These are phyloP conservation scores for Lepidonotus clava DNA, from an alignment of 2,888 invertebrate species.

Conservation along the genomic window DNA sequence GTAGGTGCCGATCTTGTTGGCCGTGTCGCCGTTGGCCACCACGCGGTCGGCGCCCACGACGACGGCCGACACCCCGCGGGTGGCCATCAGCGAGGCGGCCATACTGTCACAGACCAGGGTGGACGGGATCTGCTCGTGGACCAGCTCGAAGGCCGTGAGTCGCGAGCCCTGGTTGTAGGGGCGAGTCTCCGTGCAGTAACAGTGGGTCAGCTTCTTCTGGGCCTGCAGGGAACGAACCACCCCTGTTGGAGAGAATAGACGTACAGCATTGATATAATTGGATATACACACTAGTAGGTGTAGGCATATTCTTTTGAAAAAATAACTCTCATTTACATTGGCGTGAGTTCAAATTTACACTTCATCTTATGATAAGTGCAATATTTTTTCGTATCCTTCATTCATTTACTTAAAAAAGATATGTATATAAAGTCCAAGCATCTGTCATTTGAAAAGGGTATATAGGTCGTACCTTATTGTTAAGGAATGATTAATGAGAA, in stretches of 20 bases:
- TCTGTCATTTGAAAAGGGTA: no score
- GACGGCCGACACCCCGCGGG: constrained; percentile 91
- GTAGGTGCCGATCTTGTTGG: constrained; percentile 91
- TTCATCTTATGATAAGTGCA: no score
- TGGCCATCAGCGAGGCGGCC: constrained; percentile 94
- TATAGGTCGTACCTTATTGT: no score
- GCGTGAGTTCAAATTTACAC: no score
- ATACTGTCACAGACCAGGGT: constrained; percentile 97
- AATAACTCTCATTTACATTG: no score
- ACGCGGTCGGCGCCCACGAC: constrained; percentile 99
- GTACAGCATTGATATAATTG: no score
- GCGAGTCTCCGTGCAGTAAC: constrained; percentile 97
- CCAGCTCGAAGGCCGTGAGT: constrained; percentile 96
- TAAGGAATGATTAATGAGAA: no score
- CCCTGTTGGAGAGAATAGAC: constrained; percentile 79
- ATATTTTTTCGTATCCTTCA: no score
- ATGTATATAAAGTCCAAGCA: no score
- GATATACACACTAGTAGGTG: no score
- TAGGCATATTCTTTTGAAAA: no score
- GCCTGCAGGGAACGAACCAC: constrained; percentile 92
- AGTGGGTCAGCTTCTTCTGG: constrained; percentile 85
- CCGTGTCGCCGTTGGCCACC: constrained; percentile 97
- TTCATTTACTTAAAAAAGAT: no score
- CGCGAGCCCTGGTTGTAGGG: constrained; percentile 96
- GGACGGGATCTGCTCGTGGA: constrained; percentile 89